Conservation (phyloP, 30 jellyfish, hydroid and myxozoan genomes). For the Turritopsis rubra region DNA sequence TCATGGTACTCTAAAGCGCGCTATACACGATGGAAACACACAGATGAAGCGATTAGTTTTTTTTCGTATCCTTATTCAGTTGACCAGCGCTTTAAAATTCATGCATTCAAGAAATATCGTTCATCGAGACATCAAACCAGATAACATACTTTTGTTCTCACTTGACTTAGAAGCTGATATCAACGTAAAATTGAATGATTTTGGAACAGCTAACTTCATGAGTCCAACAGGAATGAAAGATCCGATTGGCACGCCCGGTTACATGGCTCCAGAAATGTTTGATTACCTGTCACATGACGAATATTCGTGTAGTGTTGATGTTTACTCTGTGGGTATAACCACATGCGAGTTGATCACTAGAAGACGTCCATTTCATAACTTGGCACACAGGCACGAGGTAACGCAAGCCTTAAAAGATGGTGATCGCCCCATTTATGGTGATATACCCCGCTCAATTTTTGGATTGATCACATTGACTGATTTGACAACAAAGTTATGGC, state of each 20-base stretch:
- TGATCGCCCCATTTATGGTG: constrained; percentile 60
- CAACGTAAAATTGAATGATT: constrained; percentile 78
- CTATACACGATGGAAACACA: constrained; percentile 15
- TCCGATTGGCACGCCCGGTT: constrained; percentile 67
- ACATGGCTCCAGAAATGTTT: constrained; percentile 81
- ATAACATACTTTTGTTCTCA: constrained; percentile 68
- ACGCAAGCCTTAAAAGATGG: constrained; percentile 50
- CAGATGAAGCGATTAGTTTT: constrained; percentile 38
- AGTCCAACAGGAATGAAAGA: constrained; percentile 58
- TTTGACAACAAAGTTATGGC: constrained; percentile 66
- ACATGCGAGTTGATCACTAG: constrained; percentile 57
- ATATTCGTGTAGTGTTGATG: constrained; percentile 76
- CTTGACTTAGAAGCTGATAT: constrained; percentile 41
- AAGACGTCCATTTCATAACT: constrained; percentile 69
- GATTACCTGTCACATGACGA: constrained; percentile 57
- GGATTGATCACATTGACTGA: constrained; percentile 67
- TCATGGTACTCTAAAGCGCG: constrained; percentile 55
- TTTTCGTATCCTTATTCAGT: constrained; percentile 73
- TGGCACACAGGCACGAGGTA: constrained; percentile 34
- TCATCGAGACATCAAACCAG: constrained; percentile 93
- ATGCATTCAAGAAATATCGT: constrained; percentile 58
- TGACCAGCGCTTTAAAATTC: constrained; percentile 58
- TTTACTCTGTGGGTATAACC: constrained; percentile 81
- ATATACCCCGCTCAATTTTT: constrained; percentile 29
- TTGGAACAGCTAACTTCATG: constrained; percentile 93